Percentiles rank a stretch among this genome's conserved stretches.
These are phyloP conservation scores for Opisthocomus hoazin DNA, from an alignment of 2,113 vertebrate genomes.

Conservation along the genomic window DNA sequence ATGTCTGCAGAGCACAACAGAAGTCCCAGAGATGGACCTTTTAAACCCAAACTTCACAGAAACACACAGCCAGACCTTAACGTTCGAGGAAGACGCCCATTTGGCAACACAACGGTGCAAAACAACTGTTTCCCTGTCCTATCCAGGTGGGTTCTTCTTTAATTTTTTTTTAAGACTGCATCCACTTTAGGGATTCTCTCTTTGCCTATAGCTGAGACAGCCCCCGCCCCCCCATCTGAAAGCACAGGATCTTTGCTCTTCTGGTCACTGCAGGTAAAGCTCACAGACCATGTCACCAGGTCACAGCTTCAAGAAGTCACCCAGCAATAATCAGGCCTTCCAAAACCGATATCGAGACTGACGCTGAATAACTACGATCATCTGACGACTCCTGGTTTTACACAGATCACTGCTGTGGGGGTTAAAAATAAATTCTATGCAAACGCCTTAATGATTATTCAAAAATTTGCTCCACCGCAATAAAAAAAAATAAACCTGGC, in stretches of 20 bases:
- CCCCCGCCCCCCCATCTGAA: neutral
- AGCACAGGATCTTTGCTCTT: neutral
- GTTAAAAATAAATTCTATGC: neutral
- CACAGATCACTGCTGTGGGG: neutral
- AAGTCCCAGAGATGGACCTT: neutral
- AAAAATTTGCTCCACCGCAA: neutral
- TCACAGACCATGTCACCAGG: neutral
- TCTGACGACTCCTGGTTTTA: neutral
- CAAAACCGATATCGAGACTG: neutral
- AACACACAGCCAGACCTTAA: neutral
- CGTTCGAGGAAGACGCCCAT: neutral
- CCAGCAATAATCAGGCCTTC: neutral
- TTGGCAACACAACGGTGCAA: neutral
- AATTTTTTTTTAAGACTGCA: neutral
- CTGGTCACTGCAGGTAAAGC: neutral
- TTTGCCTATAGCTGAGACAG: neutral
- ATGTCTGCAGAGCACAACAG: rapidly evolving
- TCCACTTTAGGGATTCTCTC: neutral
- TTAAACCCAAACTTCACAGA: neutral
- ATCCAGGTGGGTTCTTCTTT: neutral
- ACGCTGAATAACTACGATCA: neutral
- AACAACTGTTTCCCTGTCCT: neutral
- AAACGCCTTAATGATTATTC: neutral
- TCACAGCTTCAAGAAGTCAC: neutral
- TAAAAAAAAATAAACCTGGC: neutral